Evolutionary conservation across 2,797 vertebrate species (phyloP), one percentile per base, ranked within the genome.

Genomic region (Denticeps clupeoides): DNA sequence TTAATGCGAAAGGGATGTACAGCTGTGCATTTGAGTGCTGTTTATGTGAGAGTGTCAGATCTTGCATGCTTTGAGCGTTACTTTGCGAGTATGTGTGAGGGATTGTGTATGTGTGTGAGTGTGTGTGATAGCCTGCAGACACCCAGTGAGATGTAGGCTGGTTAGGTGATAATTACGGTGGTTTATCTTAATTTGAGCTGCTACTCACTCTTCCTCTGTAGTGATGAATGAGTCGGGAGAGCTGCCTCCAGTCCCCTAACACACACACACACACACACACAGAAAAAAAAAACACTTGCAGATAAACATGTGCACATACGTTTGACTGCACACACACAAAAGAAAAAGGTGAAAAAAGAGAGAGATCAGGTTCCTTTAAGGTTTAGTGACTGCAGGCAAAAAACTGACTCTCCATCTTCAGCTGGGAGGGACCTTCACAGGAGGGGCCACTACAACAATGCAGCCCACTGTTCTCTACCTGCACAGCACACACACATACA

Each of bases 101-200:
- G n/a, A n/a, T n/a, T n/a, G n/a, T n/a, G n/a, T n/a, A n/a, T n/a
- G n/a, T n/a, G n/a, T n/a, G n/a, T n/a, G n/a, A n/a, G n/a, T 67
- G 63, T 61, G 70, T 75, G 69, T 67, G 66, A 56, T 49, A 56
- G 74, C 68, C 68, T 25, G 59, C 67, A 77, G 73, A 77, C 68
- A 67, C 69, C 72, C 68, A 24, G 52, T 74, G 82, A 72, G 79
- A 73, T 73, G 59, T 18, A 29, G 26, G 64, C 71, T 77, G 79
- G 80, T 73, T 70, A 80, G 73, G 75, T 81, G 80, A 80, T 82
- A 82, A 77, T 46, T 69, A 77, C 80, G 69, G 81, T 62, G 58
- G 80, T 87, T 87, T 79, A 78, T 89, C 85, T 88, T 83, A 80
- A 89, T 87, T 81, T 81, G 79, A 80, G 77, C 80, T 82, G 82